Evolutionary conservation across 1,140 invertebrate genomes (phyloP), one percentile per base, ranked within the genome.

Genomic region (Cotesia glomerata): DNA sequence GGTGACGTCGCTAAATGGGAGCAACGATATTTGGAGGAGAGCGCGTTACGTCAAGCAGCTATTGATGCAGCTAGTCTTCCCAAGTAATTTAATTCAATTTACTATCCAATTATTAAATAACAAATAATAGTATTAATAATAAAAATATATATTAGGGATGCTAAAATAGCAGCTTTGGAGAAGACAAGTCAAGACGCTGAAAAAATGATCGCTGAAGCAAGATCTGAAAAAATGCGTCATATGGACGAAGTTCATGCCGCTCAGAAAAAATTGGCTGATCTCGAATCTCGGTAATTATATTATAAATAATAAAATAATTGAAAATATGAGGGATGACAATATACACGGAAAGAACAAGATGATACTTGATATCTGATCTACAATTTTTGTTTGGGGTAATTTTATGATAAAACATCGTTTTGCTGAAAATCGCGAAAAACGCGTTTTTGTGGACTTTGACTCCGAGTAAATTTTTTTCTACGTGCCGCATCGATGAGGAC

Each of bases 1-100:
- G 93, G 93, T 3, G 94, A 95, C 80, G 92, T 93, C 70, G 91
- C 93, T 61, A 94, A 95, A 85, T 95, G 94, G 93, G 94, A 96
- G 84, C 94, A 96, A 86, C 90, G 93, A 59, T 96, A 94, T 85
- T 86, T 96, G 5, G 94, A 96, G 84, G 95, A 96, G 84, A 94
- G 91, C 75, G 93, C 95, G 39, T 84, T 95, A 69, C 87, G 94
- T 56, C 94, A 96, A 85, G 92, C 94, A 52, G 94, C 93, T 26
- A 94, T 95, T 56, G 94, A 95, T 82, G 93, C 93, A 66, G 94
- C 94, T 54, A 93, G 93, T 82, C 92, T 94, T 84, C 93, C 93
- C 74, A 95, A 95, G 93, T 94, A 82, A 86, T 88, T 84, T 54
- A 11, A 59, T 9, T 1, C n/a, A 16, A 52, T 52, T 70, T 9